Evolutionary conservation across 2,113 vertebrate genomes (phyloP).

Genomic region (Pardalotus punctatus): DNA sequence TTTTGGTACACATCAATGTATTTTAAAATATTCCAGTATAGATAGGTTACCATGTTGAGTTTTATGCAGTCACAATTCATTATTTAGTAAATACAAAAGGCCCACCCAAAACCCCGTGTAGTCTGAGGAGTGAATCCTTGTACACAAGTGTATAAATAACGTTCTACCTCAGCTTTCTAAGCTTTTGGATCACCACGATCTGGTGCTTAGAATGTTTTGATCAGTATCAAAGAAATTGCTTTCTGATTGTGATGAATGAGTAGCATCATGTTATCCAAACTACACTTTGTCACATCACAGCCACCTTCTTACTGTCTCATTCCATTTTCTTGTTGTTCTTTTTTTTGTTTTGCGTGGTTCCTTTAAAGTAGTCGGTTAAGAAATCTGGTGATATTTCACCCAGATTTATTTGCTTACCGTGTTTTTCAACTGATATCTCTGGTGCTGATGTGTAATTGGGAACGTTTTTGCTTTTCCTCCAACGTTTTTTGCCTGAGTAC

Average conservation of each 20-base stretch:
- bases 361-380: not conserved
- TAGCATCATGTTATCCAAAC: not conserved
- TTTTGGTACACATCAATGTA: not conserved
- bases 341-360: conserved; percentile 3
- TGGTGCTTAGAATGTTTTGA: not conserved
- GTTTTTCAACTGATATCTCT: conserved; percentile 20
- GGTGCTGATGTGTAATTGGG: not conserved
- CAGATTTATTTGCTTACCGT: not conserved
- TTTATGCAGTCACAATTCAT: not conserved
- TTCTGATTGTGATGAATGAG: not conserved
- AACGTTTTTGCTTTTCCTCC: conserved; percentile 17
- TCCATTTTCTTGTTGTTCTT: not conserved
- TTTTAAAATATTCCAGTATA: not conserved
- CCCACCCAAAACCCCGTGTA: not conserved
- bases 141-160: not conserved
- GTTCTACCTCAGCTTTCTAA: not conserved
- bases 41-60: not conserved
- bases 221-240: not conserved
- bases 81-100: not conserved
- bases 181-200: not conserved
- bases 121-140: not conserved
- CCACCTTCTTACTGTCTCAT: not conserved
- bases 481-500: not conserved
- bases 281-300: not conserved
- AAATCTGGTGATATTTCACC: conserved; percentile 6